A percentile compares a stretch with the other conserved stretches of the same genome.
These are phyloP conservation scores for Tetragnatha versicolor DNA, from an alignment of 1,140 invertebrate genomes.

Conservation along the genomic window DNA sequence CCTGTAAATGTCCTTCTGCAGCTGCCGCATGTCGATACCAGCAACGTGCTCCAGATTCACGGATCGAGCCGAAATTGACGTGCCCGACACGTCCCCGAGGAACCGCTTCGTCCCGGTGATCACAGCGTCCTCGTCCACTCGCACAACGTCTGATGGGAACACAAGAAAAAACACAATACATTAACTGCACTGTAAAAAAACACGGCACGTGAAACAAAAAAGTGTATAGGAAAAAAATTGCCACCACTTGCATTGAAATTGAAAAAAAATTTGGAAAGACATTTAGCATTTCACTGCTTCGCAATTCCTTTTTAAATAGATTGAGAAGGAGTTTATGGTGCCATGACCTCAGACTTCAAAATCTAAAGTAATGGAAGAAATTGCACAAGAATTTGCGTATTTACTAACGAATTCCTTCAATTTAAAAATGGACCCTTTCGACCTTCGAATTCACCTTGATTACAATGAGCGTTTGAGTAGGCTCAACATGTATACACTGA, in stretches of 20 bases:
- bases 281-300: too few species aligned
- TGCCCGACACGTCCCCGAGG: slow-evolving; percentile 14
- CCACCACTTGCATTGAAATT: not conserved
- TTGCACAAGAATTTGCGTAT: too few species aligned
- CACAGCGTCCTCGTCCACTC: slow-evolving; percentile 4
- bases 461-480: too few species aligned
- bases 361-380: too few species aligned
- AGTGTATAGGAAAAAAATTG: not conserved
- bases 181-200: not conserved
- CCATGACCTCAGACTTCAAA: too few species aligned
- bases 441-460: too few species aligned
- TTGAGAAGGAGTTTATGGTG: too few species aligned
- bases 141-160: slow-evolving; percentile 23
- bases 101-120: slow-evolving; percentile 25
- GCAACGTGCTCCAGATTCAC: slow-evolving; percentile 6
- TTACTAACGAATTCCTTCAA: too few species aligned
- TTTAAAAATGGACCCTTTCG: too few species aligned
- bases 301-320: too few species aligned
- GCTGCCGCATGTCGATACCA: slow-evolving; percentile 5
- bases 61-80: not conserved
- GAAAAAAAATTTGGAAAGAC: not conserved
- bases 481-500: too few species aligned
- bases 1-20: slow-evolving; percentile 44
- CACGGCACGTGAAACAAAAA: not conserved
- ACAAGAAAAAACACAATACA: not conserved